phyloP scores from a whole-genome alignment of 1,140 invertebrate genomes.

The Periplaneta americana region DNA sequence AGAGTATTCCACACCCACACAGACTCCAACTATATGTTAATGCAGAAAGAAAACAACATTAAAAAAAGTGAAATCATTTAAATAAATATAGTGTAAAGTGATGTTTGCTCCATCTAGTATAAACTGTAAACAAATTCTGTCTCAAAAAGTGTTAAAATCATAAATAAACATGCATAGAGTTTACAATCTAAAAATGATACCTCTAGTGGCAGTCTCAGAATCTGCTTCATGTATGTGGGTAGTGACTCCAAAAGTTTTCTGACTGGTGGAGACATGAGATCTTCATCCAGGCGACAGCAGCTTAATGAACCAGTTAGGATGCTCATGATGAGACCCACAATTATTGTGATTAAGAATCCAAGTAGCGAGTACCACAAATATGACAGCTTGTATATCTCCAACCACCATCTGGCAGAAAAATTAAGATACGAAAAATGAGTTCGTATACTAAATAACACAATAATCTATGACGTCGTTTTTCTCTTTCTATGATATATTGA shows the following conservation, averaged over 20 bases:
- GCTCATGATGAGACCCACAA: slow-evolving; percentile 66
- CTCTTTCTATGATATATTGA: no score
- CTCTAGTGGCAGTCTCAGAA: background rate
- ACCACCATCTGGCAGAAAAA: slow-evolving; percentile 21
- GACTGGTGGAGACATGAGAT: slow-evolving; percentile 47
- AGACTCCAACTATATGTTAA: background rate
- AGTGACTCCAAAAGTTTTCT: slow-evolving; percentile 29
- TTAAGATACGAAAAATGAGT: background rate
- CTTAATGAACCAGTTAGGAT: slow-evolving; percentile 54
- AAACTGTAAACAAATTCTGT: no score
- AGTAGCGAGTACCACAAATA: slow-evolving; percentile 76
- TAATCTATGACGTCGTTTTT: no score
- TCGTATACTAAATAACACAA: no score
- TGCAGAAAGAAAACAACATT: background rate
- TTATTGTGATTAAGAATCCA: slow-evolving; percentile 62
- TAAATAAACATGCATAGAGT: background rate
- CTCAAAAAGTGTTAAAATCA: no score
- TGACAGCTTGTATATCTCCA: slow-evolving; percentile 54
- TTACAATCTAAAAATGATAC: background rate
- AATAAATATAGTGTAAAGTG: no score
- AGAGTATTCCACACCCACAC: no score
- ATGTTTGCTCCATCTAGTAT: no score
- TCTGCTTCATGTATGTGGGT: background rate
- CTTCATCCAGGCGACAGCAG: slow-evolving; percentile 43
- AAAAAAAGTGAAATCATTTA: background rate